phyloP scores from a whole-genome alignment of 2,888 invertebrate species.

The Nesidiocoris tenuis region DNA sequence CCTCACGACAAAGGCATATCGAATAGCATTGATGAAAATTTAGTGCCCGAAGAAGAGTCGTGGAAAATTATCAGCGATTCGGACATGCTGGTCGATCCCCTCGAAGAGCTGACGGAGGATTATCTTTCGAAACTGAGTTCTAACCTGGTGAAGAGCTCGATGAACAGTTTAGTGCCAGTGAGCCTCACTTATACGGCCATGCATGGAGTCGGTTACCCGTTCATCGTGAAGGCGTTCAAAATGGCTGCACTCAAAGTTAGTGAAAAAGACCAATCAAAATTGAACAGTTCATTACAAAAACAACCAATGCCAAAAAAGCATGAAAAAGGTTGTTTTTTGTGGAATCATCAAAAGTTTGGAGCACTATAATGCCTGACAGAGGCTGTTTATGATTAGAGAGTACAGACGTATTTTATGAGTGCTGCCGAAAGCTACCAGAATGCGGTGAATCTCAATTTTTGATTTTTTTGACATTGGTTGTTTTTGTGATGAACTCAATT shows the following conservation, averaged over 20 bases:
- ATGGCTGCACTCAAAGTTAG: conserved; percentile 70
- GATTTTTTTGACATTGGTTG: no score
- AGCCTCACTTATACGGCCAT: conserved; percentile 90
- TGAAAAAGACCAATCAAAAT: conserved; percentile 29
- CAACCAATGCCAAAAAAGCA: conserved; percentile 6
- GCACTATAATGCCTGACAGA: no score
- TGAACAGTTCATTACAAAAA: no score
- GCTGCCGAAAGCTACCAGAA: no score
- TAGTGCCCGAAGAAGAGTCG: conserved; percentile 72
- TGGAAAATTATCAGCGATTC: conserved; percentile 62
- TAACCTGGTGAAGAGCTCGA: conserved; percentile 60
- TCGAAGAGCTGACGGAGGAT: conserved; percentile 63
- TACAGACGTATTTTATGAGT: no score
- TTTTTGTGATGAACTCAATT: no score
- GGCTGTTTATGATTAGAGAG: no score
- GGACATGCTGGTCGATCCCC: conserved; percentile 63
- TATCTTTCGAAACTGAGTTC: conserved; percentile 65
- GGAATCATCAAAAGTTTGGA: not conserved
- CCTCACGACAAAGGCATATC: conserved; percentile 90
- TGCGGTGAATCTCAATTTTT: no score
- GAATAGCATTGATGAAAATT: conserved; percentile 69
- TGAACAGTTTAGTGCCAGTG: conserved; percentile 61
- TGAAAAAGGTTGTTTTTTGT: not conserved
- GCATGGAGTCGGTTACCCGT: conserved; percentile 93
- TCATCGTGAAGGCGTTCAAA: conserved; percentile 72